Conservation (phyloP, 2,888 invertebrate genomes). For the Xanthia togata region DNA sequence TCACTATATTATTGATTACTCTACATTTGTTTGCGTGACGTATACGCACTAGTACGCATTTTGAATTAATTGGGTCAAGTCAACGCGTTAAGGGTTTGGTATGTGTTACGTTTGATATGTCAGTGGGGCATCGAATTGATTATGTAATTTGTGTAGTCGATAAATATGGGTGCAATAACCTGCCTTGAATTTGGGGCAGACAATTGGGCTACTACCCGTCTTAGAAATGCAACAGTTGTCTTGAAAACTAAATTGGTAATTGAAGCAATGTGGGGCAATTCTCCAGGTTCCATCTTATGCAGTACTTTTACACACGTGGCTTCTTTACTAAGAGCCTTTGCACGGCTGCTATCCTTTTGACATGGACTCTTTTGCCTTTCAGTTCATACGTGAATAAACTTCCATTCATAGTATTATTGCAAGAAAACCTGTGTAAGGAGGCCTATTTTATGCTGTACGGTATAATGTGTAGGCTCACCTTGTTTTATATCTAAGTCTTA, state of each 20-base stretch:
- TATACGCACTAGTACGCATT: conserved; percentile 72
- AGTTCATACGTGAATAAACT: conserved; percentile 33
- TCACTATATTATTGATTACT: conserved; percentile 75
- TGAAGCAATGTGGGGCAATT: conserved; percentile 36
- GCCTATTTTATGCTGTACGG: not conserved
- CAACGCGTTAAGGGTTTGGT: conserved; percentile 59
- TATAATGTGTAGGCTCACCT: not conserved
- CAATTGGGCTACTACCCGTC: not conserved
- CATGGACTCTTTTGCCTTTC: conserved; percentile 3
- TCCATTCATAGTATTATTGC: conserved; percentile 40
- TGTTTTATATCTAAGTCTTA: not conserved
- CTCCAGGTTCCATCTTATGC: not conserved
- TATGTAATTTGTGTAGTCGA: conserved; percentile 61
- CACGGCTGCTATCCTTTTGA: conserved; percentile 39
- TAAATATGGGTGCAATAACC: conserved; percentile 63
- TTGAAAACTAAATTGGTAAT: conserved; percentile 29
- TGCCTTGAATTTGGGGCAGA: conserved; percentile 35
- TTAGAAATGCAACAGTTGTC: conserved; percentile 11
- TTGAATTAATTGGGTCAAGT: conserved; percentile 82
- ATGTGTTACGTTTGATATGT: conserved; percentile 58
- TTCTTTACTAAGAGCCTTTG: conserved; percentile 23
- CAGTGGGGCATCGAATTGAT: conserved; percentile 59
- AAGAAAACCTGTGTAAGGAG: conserved; percentile 19
- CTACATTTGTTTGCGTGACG: conserved; percentile 71
- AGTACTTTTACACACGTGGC: conserved; percentile 14